Conservation (phyloP, 2,888 invertebrate species). For the Lithophane leautieri region DNA sequence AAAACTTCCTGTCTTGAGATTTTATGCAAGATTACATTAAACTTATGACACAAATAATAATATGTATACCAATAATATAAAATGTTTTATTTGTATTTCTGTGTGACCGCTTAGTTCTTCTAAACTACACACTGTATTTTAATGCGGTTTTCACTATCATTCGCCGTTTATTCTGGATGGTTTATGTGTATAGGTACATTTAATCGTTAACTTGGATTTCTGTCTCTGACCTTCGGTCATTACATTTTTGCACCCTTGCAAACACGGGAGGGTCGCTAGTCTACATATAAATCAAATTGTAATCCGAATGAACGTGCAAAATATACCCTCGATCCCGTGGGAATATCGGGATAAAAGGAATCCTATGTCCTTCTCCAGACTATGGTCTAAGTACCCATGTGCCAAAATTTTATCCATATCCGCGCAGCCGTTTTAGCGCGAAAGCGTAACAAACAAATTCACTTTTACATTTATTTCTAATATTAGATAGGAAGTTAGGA, state of each 20-base stretch:
- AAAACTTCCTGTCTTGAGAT: constrained; percentile 46
- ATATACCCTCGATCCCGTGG: background rate
- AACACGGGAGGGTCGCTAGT: background rate
- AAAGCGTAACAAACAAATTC: too few relatives aligned
- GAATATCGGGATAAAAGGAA: too few relatives aligned
- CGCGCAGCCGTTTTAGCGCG: too few relatives aligned
- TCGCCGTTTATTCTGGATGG: background rate
- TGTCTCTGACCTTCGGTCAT: background rate
- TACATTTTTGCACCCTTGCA: background rate
- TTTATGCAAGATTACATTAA: constrained; percentile 30
- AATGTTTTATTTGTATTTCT: background rate
- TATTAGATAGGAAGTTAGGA: too few relatives aligned
- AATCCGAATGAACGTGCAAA: background rate
- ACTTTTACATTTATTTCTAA: too few relatives aligned
- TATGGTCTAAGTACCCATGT: too few relatives aligned
- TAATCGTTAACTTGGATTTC: background rate
- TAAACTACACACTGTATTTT: background rate
- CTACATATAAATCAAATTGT: background rate
- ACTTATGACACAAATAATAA: background rate
- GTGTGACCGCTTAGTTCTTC: background rate
- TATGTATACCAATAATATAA: background rate
- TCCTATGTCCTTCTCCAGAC: too few relatives aligned
- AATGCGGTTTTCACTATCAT: background rate
- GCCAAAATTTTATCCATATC: too few relatives aligned
- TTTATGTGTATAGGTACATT: background rate